phyloP scores from a whole-genome alignment of 2,113 vertebrate species.

The Carassius carassius region DNA sequence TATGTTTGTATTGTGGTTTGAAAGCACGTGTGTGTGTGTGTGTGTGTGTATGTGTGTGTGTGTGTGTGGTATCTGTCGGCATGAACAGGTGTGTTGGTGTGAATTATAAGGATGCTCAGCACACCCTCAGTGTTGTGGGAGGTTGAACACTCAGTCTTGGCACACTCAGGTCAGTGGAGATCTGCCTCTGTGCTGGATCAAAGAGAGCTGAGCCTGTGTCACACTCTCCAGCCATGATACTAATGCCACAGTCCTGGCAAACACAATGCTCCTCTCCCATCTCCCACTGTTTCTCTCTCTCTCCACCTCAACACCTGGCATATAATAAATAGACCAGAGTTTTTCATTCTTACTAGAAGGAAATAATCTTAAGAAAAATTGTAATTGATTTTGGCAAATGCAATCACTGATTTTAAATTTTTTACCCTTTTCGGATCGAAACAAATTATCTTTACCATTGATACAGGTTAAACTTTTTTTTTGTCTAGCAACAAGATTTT shows the following conservation, averaged over 20 bases:
- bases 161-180: slow-evolving; percentile 68
- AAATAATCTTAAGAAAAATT: no score
- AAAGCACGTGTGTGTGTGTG: background rate
- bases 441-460: no score
- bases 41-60: background rate
- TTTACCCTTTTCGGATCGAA: no score
- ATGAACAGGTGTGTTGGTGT: slow-evolving; percentile 54
- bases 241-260: slow-evolving; percentile 68
- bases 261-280: slow-evolving; percentile 58
- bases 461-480: no score
- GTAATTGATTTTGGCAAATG: no score
- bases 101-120: slow-evolving; percentile 52
- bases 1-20: slow-evolving; percentile 5
- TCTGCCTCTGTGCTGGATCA: slow-evolving; percentile 72
- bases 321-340: background rate
- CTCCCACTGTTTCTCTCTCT: slow-evolving; percentile 49
- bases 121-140: slow-evolving; percentile 45
- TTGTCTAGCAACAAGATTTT: no score
- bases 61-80: slow-evolving; percentile 49
- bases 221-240: slow-evolving; percentile 67
- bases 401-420: no score
- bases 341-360: no score
- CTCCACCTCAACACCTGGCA: background rate
- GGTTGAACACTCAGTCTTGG: slow-evolving; percentile 66
- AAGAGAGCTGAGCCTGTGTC: slow-evolving; percentile 64